These are phyloP conservation scores for Leptopterna dolabrata DNA, from an alignment of 2,888 invertebrate species.

Conservation along the genomic window DNA sequence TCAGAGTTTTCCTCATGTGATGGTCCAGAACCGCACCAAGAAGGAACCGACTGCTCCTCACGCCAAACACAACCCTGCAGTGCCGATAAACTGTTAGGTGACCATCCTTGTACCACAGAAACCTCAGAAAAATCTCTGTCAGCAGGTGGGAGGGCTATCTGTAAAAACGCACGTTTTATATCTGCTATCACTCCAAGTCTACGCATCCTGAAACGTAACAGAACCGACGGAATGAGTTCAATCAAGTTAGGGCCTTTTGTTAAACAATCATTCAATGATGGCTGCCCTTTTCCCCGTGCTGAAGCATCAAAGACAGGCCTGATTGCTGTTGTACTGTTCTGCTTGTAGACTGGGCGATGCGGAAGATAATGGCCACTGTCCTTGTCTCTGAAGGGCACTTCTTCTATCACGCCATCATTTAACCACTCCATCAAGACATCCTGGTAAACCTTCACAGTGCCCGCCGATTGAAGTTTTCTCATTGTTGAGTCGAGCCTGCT, in stretches of 20 bases:
- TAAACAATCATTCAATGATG: slow-evolving; percentile 62
- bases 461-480: slow-evolving; percentile 6
- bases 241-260: slow-evolving; percentile 60
- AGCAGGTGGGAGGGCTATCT: slow-evolving; percentile 61
- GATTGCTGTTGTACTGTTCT: slow-evolving; percentile 7
- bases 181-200: no score
- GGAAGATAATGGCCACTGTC: slow-evolving; percentile 46
- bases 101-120: slow-evolving; percentile 60
- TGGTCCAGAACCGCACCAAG: slow-evolving; percentile 50
- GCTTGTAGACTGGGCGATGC: slow-evolving; percentile 42
- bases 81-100: slow-evolving; percentile 40
- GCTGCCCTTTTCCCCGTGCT: slow-evolving; percentile 44
- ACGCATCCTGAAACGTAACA: slow-evolving; percentile 55
- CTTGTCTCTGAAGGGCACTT: not conserved
- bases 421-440: slow-evolving; percentile 46
- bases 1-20: slow-evolving; percentile 1
- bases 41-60: slow-evolving; percentile 52
- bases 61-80: slow-evolving; percentile 51
- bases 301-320: slow-evolving; percentile 56
- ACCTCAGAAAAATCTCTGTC: slow-evolving; percentile 63
- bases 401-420: slow-evolving; percentile 33
- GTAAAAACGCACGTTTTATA: slow-evolving; percentile 65
- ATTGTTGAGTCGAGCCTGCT: not conserved
- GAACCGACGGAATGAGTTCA: slow-evolving; percentile 59
- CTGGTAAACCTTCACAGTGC: not conserved